These are phyloP conservation scores for Campoletis sonorensis DNA, from an alignment of 1,140 invertebrate genomes.

Conservation along the genomic window DNA sequence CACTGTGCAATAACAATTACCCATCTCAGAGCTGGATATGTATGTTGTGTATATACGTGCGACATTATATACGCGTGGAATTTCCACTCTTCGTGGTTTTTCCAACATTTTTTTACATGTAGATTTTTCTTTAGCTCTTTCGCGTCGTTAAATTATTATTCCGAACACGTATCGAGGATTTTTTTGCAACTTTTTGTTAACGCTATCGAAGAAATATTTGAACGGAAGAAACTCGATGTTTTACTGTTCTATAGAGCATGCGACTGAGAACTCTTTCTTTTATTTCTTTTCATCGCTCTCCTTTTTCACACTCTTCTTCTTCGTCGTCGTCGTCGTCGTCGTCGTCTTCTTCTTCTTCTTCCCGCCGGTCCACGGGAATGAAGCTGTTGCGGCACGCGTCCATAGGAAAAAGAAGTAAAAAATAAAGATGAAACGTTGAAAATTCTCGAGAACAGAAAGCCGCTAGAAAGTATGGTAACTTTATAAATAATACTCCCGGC, in stretches of 20 bases:
- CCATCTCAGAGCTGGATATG: neutral
- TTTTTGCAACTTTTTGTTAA: neutral
- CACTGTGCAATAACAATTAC: constrained; percentile 12
- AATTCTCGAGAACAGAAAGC: neutral
- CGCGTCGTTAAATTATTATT: constrained; percentile 6
- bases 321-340: too few relatives aligned
- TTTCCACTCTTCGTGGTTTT: constrained; percentile 1
- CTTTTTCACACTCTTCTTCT: neutral
- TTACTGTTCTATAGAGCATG: neutral
- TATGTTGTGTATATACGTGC: neutral
- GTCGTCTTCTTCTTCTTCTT: neutral
- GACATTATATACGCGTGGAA: constrained; percentile 19
- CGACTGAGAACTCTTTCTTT: neutral
- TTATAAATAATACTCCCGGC: constrained; percentile 4
- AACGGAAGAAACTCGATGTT: neutral
- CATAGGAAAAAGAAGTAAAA: neutral
- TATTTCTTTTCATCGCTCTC: neutral
- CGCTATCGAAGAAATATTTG: neutral
- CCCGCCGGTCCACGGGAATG: neutral
- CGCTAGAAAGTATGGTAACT: neutral
- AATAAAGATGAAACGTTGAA: neutral
- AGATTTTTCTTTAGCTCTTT: neutral
- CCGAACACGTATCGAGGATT: neutral
- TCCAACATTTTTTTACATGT: neutral
- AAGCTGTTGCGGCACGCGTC: neutral